Evolutionary conservation across 2,888 invertebrate species (phyloP).

Genomic region (Yponomeuta cagnagella): DNA sequence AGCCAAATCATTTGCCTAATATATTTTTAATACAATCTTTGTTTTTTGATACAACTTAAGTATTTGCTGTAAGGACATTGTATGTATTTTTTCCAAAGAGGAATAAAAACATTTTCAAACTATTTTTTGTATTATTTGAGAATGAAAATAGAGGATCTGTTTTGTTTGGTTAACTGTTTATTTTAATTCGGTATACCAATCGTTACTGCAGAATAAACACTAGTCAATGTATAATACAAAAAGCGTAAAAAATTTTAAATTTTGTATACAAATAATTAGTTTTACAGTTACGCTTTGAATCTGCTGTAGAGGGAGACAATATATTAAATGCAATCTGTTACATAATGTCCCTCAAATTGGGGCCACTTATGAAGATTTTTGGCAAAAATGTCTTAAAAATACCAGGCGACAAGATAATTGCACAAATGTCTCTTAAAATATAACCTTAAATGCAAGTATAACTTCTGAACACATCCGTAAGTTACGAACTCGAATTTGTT

Average conservation of each 20-base stretch:
- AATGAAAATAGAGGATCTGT: constrained; percentile 28
- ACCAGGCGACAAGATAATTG: neutral
- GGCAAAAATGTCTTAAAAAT: neutral
- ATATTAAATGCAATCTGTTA: constrained; percentile 38
- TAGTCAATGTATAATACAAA: constrained; percentile 52
- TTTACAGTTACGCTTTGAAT: constrained; percentile 47
- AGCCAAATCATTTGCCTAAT: neutral
- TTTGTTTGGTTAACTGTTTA: constrained; percentile 53
- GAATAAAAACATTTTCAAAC: neutral
- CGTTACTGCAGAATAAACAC: constrained; percentile 48
- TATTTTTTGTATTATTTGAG: neutral
- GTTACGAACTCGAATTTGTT: constrained; percentile 2
- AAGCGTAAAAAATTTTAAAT: constrained; percentile 53
- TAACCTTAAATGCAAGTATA: neutral
- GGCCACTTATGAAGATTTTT: neutral
- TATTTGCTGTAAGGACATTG: neutral
- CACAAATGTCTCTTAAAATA: neutral
- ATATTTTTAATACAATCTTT: neutral
- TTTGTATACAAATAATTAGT: constrained; percentile 45
- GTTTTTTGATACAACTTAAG: neutral
- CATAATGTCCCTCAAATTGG: constrained; percentile 40
- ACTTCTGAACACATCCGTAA: neutral
- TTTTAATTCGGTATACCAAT: constrained; percentile 39
- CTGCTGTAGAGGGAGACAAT: constrained; percentile 59
- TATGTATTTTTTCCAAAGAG: neutral